Evolutionary conservation across 1,140 invertebrate species (phyloP).

Genomic region (Hyles euphorbiae): DNA sequence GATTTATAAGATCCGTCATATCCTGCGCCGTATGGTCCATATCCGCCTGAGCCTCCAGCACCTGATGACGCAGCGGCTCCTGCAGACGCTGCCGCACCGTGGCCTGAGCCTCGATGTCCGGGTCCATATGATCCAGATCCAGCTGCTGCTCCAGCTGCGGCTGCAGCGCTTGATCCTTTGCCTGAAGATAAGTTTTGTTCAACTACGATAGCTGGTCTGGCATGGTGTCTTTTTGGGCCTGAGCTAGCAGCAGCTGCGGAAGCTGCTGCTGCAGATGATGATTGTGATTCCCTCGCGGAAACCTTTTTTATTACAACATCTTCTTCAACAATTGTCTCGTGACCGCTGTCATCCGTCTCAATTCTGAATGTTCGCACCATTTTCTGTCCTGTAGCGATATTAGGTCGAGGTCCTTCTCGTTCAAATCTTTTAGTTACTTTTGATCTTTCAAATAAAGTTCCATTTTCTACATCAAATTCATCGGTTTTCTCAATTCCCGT

Average conservation of each 20-base stretch:
- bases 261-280: not conserved
- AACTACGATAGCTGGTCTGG: too few species aligned
- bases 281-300: not conserved
- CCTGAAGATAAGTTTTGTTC: too few species aligned
- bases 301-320: conserved; percentile 33
- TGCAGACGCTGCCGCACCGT: not conserved
- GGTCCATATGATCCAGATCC: not conserved
- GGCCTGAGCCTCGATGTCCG: not conserved
- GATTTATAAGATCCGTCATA: not conserved
- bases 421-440: conserved; percentile 32
- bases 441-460: conserved; percentile 28
- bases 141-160: not conserved
- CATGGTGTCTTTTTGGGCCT: too few species aligned
- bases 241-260: not conserved
- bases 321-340: conserved; percentile 39
- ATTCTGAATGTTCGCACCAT: conserved; percentile 37
- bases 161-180: not conserved
- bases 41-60: conserved; percentile 11
- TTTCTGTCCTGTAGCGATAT: conserved; percentile 21
- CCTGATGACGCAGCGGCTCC: conserved; percentile 12
- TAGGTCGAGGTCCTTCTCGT: conserved; percentile 15
- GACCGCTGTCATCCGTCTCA: conserved; percentile 26
- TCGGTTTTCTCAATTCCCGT: not conserved
- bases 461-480: conserved; percentile 12
- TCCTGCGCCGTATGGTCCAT: not conserved